phyloP scores from a whole-genome alignment of 2,113 vertebrate species.

The Myiopsitta monachus region DNA sequence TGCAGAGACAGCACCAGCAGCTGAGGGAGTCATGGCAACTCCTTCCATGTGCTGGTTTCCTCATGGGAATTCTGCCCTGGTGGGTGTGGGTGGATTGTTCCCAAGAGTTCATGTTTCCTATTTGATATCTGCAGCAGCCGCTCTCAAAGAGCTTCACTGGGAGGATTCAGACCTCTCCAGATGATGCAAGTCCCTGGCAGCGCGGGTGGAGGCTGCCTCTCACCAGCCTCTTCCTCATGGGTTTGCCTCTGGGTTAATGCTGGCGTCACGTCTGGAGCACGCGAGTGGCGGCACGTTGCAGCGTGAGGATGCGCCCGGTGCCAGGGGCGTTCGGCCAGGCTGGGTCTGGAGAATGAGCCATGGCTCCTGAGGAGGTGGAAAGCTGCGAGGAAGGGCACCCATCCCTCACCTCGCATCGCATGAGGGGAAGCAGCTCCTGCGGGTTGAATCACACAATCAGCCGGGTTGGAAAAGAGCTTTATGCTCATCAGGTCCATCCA shows the following conservation, averaged over 20 bases:
- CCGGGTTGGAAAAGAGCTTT: background rate
- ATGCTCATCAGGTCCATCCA: background rate
- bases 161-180: background rate
- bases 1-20: background rate
- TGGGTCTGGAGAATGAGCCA: background rate
- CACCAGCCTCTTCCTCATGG: background rate
- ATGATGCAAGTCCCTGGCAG: background rate
- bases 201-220: background rate
- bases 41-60: background rate
- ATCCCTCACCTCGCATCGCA: fast-evolving
- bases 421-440: background rate
- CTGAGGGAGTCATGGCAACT: background rate
- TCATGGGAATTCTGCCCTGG: background rate
- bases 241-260: background rate
- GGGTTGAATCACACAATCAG: background rate
- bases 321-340: fast-evolving
- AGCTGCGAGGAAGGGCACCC: background rate
- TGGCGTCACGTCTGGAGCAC: fast-evolving
- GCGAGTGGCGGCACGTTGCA: background rate
- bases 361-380: background rate
- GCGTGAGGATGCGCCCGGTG: fast-evolving
- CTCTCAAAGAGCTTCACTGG: fast-evolving
- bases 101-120: fast-evolving
- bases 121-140: background rate
- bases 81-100: too few species aligned